Evolutionary conservation across 2,797 vertebrate genomes (phyloP).

Genomic region (Peromyscus aztecus): DNA sequence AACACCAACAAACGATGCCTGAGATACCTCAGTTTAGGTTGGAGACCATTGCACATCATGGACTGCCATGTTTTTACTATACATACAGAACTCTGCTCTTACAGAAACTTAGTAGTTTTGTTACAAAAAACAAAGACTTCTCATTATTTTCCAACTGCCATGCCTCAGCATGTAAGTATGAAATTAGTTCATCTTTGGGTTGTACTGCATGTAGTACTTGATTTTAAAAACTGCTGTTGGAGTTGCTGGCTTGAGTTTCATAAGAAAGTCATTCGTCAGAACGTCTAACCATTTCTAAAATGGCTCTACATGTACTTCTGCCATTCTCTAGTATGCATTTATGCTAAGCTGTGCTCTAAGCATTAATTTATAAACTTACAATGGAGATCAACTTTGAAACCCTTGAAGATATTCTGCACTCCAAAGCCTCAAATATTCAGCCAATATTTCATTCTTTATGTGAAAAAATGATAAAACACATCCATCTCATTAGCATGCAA

Average conservation of each 20-base stretch:
- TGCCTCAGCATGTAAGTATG: neutral
- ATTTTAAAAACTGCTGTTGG: neutral
- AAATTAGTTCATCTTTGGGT: neutral
- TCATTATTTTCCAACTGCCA: neutral
- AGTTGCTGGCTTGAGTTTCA: neutral
- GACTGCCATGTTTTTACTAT: neutral
- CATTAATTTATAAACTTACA: neutral
- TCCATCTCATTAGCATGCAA: neutral
- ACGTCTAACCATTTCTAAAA: neutral
- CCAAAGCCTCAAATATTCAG: neutral
- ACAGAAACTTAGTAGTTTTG: neutral
- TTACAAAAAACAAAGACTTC: neutral
- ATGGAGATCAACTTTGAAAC: neutral
- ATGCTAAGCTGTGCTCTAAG: neutral
- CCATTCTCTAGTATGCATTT: neutral
- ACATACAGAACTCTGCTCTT: neutral
- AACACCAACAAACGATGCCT: neutral
- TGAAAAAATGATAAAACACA: neutral
- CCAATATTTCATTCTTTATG: neutral
- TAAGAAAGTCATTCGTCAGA: neutral
- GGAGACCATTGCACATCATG: neutral
- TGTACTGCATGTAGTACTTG: neutral
- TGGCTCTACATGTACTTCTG: neutral
- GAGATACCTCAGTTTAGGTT: neutral
- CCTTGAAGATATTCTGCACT: neutral